Evolutionary conservation across 2,113 vertebrate species (phyloP).

Genomic region (Ancistrus triradiatus): DNA sequence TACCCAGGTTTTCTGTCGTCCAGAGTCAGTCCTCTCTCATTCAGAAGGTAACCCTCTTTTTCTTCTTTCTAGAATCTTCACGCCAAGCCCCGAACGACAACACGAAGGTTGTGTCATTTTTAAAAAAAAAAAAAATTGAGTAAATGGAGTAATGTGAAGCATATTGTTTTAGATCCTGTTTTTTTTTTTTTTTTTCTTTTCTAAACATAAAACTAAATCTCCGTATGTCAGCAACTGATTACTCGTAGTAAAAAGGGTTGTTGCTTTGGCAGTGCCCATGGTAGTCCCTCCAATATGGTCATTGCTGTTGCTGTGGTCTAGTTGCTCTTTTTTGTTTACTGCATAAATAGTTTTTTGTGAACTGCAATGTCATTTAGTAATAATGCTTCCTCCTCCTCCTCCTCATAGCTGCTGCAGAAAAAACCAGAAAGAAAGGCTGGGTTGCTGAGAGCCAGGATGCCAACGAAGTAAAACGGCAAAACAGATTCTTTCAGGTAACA

Average conservation of each 20-base stretch:
- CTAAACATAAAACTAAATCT: too few species aligned
- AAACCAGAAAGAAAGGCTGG: constrained; percentile 83
- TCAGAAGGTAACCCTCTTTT: constrained; percentile 72
- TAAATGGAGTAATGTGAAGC: too few species aligned
- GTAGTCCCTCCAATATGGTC: too few species aligned
- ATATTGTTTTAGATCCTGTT: neutral
- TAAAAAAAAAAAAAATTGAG: too few species aligned
- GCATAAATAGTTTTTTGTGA: neutral
- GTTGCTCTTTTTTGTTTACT: too few species aligned
- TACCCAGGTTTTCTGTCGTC: constrained; percentile 62
- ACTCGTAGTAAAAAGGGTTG: too few species aligned
- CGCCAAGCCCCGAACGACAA: too few species aligned
- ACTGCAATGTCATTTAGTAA: neutral
- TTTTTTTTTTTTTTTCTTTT: neutral
- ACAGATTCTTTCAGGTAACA: constrained; percentile 83
- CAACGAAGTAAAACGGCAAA: constrained; percentile 87
- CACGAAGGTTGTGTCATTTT: too few species aligned
- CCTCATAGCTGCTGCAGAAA: constrained; percentile 81
- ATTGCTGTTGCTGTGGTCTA: too few species aligned
- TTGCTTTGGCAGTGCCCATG: too few species aligned
- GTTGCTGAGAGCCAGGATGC: constrained; percentile 82
- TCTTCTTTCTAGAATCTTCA: too few species aligned
- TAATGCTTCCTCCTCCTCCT: neutral
- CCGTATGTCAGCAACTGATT: too few species aligned
- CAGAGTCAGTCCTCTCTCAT: constrained; percentile 78